Conservation (phyloP, 2,888 invertebrate genomes). For the Caenorhabditis japonica region DNA sequence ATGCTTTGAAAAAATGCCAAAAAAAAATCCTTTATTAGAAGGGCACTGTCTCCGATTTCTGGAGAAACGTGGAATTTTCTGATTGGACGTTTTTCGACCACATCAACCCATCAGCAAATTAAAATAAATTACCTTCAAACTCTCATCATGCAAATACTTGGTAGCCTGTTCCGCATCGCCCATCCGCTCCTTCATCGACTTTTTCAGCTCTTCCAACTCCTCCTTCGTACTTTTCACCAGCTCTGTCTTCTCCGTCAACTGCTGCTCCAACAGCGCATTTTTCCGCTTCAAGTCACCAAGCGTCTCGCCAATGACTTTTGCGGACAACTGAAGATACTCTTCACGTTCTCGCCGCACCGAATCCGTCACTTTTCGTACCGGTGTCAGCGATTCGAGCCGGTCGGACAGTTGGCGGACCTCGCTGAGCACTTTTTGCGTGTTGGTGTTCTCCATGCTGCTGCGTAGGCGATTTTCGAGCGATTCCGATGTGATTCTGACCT, state of each 20-base stretch:
- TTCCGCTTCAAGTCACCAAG: conserved; percentile 20
- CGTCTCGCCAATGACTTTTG: conserved; percentile 37
- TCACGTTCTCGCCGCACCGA: conserved; percentile 10
- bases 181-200: conserved; percentile 78
- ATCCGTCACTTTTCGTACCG: conserved; percentile 13
- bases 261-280: conserved; percentile 17
- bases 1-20: too few relatives aligned
- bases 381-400: conserved; percentile 37
- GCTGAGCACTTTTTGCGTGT: conserved; percentile 20
- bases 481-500: neutral
- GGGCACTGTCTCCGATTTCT: too few relatives aligned
- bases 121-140: conserved; percentile 43
- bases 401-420: conserved; percentile 33
- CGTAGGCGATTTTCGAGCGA: neutral
- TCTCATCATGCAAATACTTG: conserved; percentile 52
- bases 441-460: conserved; percentile 10
- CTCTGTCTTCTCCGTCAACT: conserved; percentile 32
- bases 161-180: conserved; percentile 48
- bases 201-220: conserved; percentile 81
- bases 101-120: neutral
- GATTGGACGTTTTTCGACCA: too few relatives aligned
- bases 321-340: conserved; percentile 33
- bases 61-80: too few relatives aligned
- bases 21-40: too few relatives aligned
- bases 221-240: conserved; percentile 7